Evolutionary conservation across 1,140 invertebrate genomes (phyloP).

Genomic region (Drosophila equinoxialis): DNA sequence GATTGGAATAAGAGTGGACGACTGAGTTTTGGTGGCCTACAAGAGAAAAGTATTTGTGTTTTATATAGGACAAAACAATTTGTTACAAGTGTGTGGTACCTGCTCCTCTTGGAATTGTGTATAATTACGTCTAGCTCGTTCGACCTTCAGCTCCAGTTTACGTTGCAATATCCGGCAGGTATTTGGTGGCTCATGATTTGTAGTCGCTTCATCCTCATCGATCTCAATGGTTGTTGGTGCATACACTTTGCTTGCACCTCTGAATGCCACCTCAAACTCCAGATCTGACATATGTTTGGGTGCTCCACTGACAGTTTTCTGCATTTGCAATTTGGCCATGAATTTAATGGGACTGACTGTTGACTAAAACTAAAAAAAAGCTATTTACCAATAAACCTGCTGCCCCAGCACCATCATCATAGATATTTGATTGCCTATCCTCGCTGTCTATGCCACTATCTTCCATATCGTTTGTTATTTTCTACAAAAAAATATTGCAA

Average conservation of each 20-base stretch:
- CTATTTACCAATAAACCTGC: slow-evolving; percentile 66
- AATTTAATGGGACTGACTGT: slow-evolving; percentile 23
- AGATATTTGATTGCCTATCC: slow-evolving; percentile 74
- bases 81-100: slow-evolving; percentile 29
- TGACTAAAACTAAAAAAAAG: background rate
- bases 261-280: slow-evolving; percentile 76
- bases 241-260: slow-evolving; percentile 72
- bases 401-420: slow-evolving; percentile 69
- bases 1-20: slow-evolving; percentile 79
- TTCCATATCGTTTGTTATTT: slow-evolving; percentile 53
- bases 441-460: slow-evolving; percentile 82
- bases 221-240: slow-evolving; percentile 73
- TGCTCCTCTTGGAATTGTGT: slow-evolving; percentile 78
- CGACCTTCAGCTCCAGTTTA: slow-evolving; percentile 82
- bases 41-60: background rate
- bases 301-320: slow-evolving; percentile 72
- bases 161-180: slow-evolving; percentile 82
- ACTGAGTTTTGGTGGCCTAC: slow-evolving; percentile 76
- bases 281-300: slow-evolving; percentile 75
- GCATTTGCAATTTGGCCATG: slow-evolving; percentile 39
- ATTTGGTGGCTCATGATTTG: slow-evolving; percentile 67
- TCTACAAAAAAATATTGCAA: slow-evolving; percentile 17
- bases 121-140: slow-evolving; percentile 80
- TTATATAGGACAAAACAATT: background rate
- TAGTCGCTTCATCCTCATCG: slow-evolving; percentile 59